Conservation (phyloP, 2,888 invertebrate genomes). For the Caenorhabditis sp. region DNA sequence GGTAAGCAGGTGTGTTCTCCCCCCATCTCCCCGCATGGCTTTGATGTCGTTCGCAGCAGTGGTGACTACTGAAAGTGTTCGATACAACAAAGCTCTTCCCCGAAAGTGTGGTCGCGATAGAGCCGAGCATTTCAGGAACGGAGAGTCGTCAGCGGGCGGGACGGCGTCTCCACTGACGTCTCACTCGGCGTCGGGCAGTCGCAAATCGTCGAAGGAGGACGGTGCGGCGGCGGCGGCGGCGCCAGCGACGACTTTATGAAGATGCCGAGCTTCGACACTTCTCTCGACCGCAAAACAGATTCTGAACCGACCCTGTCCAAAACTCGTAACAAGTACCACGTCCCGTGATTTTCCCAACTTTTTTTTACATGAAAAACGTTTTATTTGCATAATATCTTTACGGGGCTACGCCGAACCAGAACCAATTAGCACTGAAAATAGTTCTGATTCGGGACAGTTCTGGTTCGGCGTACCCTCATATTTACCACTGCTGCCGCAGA, state of each 20-base stretch:
- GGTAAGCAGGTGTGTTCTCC: slow-evolving; percentile 59
- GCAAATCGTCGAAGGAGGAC: slow-evolving; percentile 44
- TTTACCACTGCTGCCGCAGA: no score
- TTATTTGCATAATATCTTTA: no score
- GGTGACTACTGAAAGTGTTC: no score
- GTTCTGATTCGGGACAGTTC: no score
- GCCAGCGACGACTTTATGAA: slow-evolving; percentile 42
- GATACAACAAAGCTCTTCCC: not conserved
- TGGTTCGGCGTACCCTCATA: no score
- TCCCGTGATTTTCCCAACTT: not conserved
- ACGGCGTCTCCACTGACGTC: slow-evolving; percentile 22
- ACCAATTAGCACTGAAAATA: no score
- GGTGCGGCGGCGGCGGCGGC: not conserved
- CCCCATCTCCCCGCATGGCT: not conserved
- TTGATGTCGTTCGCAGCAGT: not conserved
- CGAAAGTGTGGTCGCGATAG: no score
- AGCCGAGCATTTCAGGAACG: slow-evolving; percentile 21
- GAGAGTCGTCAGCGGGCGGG: slow-evolving; percentile 34
- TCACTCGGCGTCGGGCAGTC: slow-evolving; percentile 31
- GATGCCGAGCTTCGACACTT: slow-evolving; percentile 42
- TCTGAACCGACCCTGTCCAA: slow-evolving; percentile 48
- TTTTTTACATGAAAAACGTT: no score
- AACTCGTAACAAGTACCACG: slow-evolving; percentile 28
- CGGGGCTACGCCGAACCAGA: no score
- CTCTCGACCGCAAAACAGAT: slow-evolving; percentile 52